Percentiles rank a stretch among this genome's conserved stretches.
phyloP scores from a whole-genome alignment of 2,797 vertebrate species.

The Sarcophilus harrisii region DNA sequence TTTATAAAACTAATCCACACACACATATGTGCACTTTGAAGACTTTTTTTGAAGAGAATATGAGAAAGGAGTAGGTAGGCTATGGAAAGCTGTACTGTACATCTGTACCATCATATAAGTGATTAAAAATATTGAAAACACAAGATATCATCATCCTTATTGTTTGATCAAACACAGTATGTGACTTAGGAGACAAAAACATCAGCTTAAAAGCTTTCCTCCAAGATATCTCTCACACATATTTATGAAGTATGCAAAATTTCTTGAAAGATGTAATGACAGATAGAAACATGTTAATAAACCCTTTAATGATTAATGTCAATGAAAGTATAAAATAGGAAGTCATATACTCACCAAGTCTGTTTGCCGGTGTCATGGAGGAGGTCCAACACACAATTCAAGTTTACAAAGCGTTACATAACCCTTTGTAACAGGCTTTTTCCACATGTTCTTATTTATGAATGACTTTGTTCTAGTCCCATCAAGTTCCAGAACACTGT shows the following conservation, averaged over 20 bases:
- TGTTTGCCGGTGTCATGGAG: background rate
- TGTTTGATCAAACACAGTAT: background rate
- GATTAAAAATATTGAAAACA: background rate
- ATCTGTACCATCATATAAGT: background rate
- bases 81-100: background rate
- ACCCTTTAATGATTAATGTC: background rate
- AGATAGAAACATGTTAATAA: background rate
- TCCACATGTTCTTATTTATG: background rate
- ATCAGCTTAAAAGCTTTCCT: background rate
- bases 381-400: background rate
- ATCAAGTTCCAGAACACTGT: background rate
- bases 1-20: background rate
- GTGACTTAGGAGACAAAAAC: background rate
- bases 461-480: background rate
- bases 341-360: background rate
- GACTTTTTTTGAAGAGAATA: background rate
- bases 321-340: background rate
- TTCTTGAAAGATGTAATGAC: background rate
- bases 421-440: background rate
- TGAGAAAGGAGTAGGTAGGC: background rate
- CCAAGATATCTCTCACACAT: background rate
- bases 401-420: no score
- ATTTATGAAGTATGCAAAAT: background rate
- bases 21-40: background rate
- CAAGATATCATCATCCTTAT: background rate